Percentiles rank a stretch among this genome's conserved stretches.
phyloP scores from a whole-genome alignment of 2,888 invertebrate genomes.

The Tromatobia lineatoria region DNA sequence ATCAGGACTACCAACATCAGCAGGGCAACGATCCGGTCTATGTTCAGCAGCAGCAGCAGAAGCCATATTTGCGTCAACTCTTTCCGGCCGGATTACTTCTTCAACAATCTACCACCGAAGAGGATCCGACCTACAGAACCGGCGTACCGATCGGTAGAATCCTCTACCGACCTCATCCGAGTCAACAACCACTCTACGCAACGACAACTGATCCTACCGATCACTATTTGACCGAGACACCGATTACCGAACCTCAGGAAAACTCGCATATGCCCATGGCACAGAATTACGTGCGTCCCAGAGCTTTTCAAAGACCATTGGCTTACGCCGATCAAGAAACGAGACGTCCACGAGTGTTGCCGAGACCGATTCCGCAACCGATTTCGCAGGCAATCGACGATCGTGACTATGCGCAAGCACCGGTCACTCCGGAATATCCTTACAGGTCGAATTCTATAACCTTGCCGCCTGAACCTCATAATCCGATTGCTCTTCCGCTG shows the following conservation, averaged over 20 bases:
- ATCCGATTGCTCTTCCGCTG: constrained; percentile 89
- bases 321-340: constrained; percentile 75
- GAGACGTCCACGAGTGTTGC: constrained; percentile 73
- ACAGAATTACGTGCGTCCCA: constrained; percentile 74
- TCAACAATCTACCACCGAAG: constrained; percentile 75
- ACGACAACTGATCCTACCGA: constrained; percentile 78
- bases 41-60: constrained; percentile 78
- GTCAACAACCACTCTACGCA: constrained; percentile 77
- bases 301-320: constrained; percentile 74
- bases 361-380: constrained; percentile 73
- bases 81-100: constrained; percentile 78
- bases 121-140: constrained; percentile 75
- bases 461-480: constrained; percentile 86
- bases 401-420: constrained; percentile 75
- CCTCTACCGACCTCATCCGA: constrained; percentile 75
- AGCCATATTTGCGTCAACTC: constrained; percentile 78
- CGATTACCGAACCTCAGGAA: constrained; percentile 76
- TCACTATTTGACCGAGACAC: constrained; percentile 81
- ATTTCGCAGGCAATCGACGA: constrained; percentile 75
- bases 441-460: constrained; percentile 76
- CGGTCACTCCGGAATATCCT: constrained; percentile 77
- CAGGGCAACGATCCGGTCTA: constrained; percentile 79
- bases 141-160: constrained; percentile 77
- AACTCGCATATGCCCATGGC: constrained; percentile 75
- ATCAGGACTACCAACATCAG: constrained; percentile 78